phyloP scores from a whole-genome alignment of 1,140 invertebrate genomes.

The Orussus abietinus region DNA sequence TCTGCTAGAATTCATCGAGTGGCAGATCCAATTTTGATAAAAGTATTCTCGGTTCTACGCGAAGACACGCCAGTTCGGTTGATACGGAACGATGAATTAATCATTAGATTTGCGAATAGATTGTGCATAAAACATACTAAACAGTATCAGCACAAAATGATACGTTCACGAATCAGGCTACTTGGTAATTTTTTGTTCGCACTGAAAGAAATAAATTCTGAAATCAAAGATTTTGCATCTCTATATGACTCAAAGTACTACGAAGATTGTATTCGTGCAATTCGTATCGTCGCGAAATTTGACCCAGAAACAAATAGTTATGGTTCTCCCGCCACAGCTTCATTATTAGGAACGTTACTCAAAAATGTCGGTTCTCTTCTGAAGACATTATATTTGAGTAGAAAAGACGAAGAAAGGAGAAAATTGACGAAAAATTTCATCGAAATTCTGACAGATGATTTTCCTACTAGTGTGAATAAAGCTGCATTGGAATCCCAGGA shows the following conservation, averaged over 20 bases:
- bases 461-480: slow-evolving; percentile 21
- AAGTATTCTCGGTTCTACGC: slow-evolving; percentile 14
- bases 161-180: slow-evolving; percentile 13
- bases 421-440: slow-evolving; percentile 17
- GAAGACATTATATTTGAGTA: slow-evolving; percentile 16
- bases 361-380: slow-evolving; percentile 18
- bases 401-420: slow-evolving; percentile 7
- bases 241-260: slow-evolving; percentile 19
- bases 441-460: slow-evolving; percentile 19
- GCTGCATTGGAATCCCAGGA: slow-evolving; percentile 18
- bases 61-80: slow-evolving; percentile 12
- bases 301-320: slow-evolving; percentile 12
- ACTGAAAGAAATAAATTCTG: slow-evolving; percentile 2
- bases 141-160: slow-evolving; percentile 15
- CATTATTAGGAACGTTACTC: slow-evolving; percentile 19
- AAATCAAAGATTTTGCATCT: slow-evolving; percentile 8
- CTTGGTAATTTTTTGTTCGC: slow-evolving; percentile 14
- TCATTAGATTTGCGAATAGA: slow-evolving; percentile 18
- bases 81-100: slow-evolving; percentile 11
- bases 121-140: slow-evolving; percentile 17
- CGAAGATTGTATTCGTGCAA: slow-evolving; percentile 5
- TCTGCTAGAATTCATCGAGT: too few species aligned
- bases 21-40: too few species aligned
- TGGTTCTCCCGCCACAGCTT: slow-evolving; percentile 13
- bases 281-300: slow-evolving; percentile 18